Evolutionary conservation across 2,797 vertebrate species (phyloP), one percentile per base, ranked within the genome.

Genomic region (Borostomias antarcticus): DNA sequence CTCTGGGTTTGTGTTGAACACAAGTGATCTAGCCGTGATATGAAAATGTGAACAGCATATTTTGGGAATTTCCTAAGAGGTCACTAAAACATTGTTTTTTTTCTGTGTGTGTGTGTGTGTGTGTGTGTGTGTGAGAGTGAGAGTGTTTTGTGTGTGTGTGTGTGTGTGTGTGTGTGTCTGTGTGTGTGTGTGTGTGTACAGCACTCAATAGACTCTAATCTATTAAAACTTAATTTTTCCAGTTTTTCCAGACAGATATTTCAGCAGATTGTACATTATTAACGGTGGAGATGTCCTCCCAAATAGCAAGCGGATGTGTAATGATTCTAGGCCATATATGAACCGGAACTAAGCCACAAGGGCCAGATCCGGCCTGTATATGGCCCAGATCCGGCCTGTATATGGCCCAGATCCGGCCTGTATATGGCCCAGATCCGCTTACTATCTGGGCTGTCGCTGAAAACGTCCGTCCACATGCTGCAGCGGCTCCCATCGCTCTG

Each of bases 401-500:
- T n/a, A n/a, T n/a, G n/a, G n/a, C n/a, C n/a, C n/a, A n/a, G n/a
- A n/a, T n/a, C n/a, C n/a, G n/a, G n/a, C n/a, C n/a, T n/a, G n/a
- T n/a, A n/a, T n/a, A n/a, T n/a, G n/a, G n/a, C n/a, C n/a, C n/a
- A n/a, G n/a, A n/a, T n/a, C n/a, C n/a, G n/a, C n/a, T n/a, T n/a
- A n/a, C n/a, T n/a, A n/a, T n/a, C n/a, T n/a, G n/a, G n/a, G n/a
- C n/a, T n/a, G n/a, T n/a, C n/a, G n/a, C n/a, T n/a, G n/a, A n/a
- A 23, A 17, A 35, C 21, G n/a, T 58, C 71, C 69, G 70, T 58
- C 45, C 66, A 77, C 58, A 76, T 62, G 68, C 68, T 54, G 54
- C 77, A 62, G 62, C 76, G 68, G 66, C 72, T n/a, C 28, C 58
- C 61, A 40, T 37, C 29, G 33, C 68, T 68, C 59, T 57, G 67